Conservation (phyloP, 2,113 vertebrate genomes). For the Callithrix jacchus region DNA sequence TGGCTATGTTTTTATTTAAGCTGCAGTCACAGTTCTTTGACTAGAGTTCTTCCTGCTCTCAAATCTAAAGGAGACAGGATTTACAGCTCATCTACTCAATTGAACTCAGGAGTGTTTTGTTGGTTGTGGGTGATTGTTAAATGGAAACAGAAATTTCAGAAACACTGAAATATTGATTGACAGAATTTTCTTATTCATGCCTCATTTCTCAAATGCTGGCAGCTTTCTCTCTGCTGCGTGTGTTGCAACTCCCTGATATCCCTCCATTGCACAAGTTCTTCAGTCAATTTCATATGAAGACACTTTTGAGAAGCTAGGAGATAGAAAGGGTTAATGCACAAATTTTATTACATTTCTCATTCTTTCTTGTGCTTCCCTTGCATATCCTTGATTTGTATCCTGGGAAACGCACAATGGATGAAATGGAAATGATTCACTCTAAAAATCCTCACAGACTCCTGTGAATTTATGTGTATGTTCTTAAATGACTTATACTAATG, state of each 20-base stretch:
- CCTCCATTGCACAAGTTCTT: not conserved
- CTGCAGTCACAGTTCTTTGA: not conserved
- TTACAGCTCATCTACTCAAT: conserved; percentile 37
- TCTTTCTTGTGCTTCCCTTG: not conserved
- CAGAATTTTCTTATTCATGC: not conserved
- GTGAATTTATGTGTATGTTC: conserved; percentile 43
- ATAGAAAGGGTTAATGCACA: not conserved
- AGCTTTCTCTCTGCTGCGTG: not conserved
- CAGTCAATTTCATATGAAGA: not conserved
- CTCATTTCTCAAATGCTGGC: not conserved
- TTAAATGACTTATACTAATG: conserved; percentile 12
- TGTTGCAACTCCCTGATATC: not conserved
- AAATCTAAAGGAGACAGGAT: not conserved
- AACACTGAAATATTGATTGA: not conserved
- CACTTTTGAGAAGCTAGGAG: not conserved
- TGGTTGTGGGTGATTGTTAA: not conserved
- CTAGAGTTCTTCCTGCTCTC: not conserved
- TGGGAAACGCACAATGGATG: not conserved
- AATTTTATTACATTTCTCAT: not conserved
- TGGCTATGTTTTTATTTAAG: conserved; percentile 20
- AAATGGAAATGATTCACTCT: not conserved
- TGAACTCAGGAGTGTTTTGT: conserved; percentile 18
- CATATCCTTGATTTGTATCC: not conserved
- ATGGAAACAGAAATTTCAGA: not conserved
- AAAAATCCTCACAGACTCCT: not conserved